Evolutionary conservation across 2,797 vertebrate genomes (phyloP).

Genomic region (Syncerus caffer): DNA sequence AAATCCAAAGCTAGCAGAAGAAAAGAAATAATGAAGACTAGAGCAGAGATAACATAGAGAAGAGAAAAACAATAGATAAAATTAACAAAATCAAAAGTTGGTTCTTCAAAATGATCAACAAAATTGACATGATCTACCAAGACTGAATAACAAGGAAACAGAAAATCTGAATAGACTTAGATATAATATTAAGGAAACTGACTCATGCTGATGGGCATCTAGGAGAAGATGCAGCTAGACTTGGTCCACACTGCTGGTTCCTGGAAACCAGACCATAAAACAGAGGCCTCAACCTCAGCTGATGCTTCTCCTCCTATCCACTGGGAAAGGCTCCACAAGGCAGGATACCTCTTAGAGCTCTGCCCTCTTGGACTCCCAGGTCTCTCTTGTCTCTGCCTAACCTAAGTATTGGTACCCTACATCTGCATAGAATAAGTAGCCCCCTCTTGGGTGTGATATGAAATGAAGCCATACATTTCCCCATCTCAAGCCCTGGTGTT

Average conservation of each 20-base stretch:
- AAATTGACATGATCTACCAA: background rate
- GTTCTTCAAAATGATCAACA: background rate
- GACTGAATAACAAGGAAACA: background rate
- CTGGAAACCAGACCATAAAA: background rate
- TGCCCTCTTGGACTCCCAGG: background rate
- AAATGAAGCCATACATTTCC: background rate
- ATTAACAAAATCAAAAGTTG: background rate
- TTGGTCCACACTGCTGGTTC: background rate
- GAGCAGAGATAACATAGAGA: background rate
- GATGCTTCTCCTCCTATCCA: background rate
- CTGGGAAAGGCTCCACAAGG: background rate
- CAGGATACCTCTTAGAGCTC: background rate
- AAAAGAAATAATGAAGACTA: background rate
- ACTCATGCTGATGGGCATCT: background rate
- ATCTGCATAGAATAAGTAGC: background rate
- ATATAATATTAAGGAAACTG: background rate
- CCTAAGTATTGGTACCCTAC: background rate
- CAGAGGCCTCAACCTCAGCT: background rate
- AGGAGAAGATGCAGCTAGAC: background rate
- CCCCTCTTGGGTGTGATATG: background rate
- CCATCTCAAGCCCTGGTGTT: background rate
- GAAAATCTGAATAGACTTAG: background rate
- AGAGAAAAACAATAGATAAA: background rate
- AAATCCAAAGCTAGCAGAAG: background rate
- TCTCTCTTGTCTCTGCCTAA: background rate